Base-by-base conservation (phyloP, 2,797 vertebrate genomes). In the Sebastes dallii region DNA sequence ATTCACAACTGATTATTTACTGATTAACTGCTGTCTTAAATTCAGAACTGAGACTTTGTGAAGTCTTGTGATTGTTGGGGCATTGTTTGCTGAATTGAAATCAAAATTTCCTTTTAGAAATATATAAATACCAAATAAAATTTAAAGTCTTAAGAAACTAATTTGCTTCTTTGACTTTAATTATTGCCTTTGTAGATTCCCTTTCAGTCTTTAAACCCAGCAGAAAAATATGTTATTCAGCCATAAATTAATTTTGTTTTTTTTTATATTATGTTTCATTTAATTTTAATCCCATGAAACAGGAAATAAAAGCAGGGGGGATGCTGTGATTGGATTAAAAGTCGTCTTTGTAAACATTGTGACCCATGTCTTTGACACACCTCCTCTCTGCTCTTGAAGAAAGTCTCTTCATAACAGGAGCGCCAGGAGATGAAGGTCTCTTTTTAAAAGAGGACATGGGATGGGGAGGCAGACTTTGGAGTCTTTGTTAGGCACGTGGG, bases 211-310 rank as follows among this genome's bases (percentile, higher is more conserved):
- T 93, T 84, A 90, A 93, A 91, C 73, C 64, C 58, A 42, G 91
- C 62, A 60, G 76, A 75, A 68, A 85, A 88, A 84, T 89, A 85
- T 76, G 73, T 87, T 92, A 87, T 92, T 92, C 85, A 83, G 73
- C 78, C 85, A 83, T 90, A 93, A 95, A 95, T 96, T 95, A 94
- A 94, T 95, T 95, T 95, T 87, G 77, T 86, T 94, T 94, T 92
- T 91, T 88, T 92, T 90, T 82, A 92, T 87, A 92, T 89, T 93
- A 86, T 84, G 88, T 94, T 95, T 95, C 88, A 93, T 95, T 94
- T 87, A 36, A 88, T 94, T 94, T 81, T 95, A 95, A 95, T 94
- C 95, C 94, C 93, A 94, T 95, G 90, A 96, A 96, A 96, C 91
- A 85, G 85, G 83, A 91, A 93, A 93, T 93, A 91, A 93, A 95